Evolutionary conservation across 2,797 vertebrate species (phyloP), one percentile per base, ranked within the genome.

Genomic region (Pagetopsis macropterus): DNA sequence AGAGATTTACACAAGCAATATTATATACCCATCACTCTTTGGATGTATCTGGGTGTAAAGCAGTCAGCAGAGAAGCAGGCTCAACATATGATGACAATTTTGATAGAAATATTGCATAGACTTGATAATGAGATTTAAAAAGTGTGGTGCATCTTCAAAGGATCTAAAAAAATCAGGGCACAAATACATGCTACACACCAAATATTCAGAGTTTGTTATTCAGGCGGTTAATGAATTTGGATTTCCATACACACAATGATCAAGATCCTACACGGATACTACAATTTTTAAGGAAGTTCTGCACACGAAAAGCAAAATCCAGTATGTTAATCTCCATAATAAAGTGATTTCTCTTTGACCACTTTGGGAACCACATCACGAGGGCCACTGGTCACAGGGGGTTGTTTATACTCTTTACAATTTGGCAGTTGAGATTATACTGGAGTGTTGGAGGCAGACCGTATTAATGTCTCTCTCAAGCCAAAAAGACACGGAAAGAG

Each of bases 351-450:
- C 45, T 58, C 49, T 70, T 66, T 73, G 72, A 51, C 49, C 73
- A 41, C 23, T 70, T 77, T 65, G 13, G 55, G 76, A 78, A 69
- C 44, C 45, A 41, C 52, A 57, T 50, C 72, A 79, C 13, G 27
- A 71, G 64, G 75, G 67, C 31, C 72, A 75, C 78, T 84, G 85
- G 86, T 85, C 83, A 80, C 84, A 80, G 67, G 54, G 50, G 75
- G 64, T 78, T 80, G 81, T 86, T 88, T 82, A 64, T 68, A 61
- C 60, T 63, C 43, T 63, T 75, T 61, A 79, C 65, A 72, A 73
- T 87, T 89, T 85, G 80, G 77, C 79, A 88, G 85, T 87, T 89
- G 79, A 87, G 76, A 88, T 81, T 88, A 82, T 76, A 75, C 77
- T 72, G 71, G 59, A 72, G 60, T 27, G 77, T 83, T 86, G 1